phyloP scores from a whole-genome alignment of 2,888 invertebrate genomes.

The Octonoba sinensis region DNA sequence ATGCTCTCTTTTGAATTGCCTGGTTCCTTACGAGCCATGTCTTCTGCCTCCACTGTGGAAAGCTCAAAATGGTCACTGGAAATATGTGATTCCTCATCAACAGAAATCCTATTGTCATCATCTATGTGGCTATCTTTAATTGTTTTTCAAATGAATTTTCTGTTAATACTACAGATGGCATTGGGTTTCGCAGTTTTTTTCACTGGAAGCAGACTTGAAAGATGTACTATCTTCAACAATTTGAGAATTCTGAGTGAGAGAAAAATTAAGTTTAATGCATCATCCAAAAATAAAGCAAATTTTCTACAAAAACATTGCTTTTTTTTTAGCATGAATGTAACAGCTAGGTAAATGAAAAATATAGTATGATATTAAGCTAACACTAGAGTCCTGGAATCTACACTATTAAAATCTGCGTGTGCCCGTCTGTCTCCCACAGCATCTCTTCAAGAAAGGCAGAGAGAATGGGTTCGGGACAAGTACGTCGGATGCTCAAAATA shows the following conservation, averaged over 20 bases:
- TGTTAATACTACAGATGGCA: slow-evolving; percentile 18
- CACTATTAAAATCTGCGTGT: no score
- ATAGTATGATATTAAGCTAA: background rate
- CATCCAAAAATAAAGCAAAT: no score
- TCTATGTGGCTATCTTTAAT: slow-evolving; percentile 8
- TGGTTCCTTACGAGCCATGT: background rate
- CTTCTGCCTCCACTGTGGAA: slow-evolving; percentile 13
- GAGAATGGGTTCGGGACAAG: no score
- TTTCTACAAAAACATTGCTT: no score
- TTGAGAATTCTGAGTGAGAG: slow-evolving; percentile 51
- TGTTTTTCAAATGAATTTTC: slow-evolving; percentile 41
- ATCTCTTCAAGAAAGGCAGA: no score
- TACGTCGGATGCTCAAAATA: no score
- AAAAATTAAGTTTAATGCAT: slow-evolving; percentile 34
- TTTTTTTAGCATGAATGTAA: no score
- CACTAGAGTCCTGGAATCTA: no score
- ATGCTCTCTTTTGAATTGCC: background rate
- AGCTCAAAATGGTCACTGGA: slow-evolving; percentile 21
- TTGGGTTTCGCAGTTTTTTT: slow-evolving; percentile 40
- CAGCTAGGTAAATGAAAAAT: background rate
- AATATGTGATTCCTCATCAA: slow-evolving; percentile 21
- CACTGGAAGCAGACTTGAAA: slow-evolving; percentile 51
- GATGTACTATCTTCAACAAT: slow-evolving; percentile 56
- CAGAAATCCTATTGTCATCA: slow-evolving; percentile 29
- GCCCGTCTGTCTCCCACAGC: no score